These are phyloP conservation scores for Selenia dentaria DNA, from an alignment of 2,888 invertebrate genomes.

Conservation along the genomic window DNA sequence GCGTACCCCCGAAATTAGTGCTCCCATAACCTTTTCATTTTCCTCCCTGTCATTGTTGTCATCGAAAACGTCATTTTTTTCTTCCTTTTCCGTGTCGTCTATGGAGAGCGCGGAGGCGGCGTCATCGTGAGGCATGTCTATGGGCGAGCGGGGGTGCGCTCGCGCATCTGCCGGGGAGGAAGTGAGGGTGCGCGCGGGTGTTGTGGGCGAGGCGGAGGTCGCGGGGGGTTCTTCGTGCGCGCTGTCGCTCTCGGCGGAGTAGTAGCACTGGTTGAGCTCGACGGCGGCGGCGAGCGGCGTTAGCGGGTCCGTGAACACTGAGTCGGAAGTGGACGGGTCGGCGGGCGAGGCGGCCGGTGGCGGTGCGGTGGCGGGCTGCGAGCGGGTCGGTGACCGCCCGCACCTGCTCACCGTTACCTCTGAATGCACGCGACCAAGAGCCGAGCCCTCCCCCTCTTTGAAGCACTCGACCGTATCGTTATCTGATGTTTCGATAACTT, in stretches of 20 bases:
- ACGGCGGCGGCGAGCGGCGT: conserved; percentile 85
- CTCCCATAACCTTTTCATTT: conserved; percentile 76
- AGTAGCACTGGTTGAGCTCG: conserved; percentile 86
- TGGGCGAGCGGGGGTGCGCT: conserved; percentile 35
- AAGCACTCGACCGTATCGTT: conserved; percentile 78
- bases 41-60: conserved; percentile 69
- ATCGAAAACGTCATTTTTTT: conserved; percentile 68
- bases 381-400: conserved; percentile 79
- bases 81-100: conserved; percentile 65
- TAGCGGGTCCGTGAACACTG: conserved; percentile 90
- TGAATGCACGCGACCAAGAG: conserved; percentile 59
- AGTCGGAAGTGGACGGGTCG: conserved; percentile 88
- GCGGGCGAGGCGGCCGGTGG: conserved; percentile 66
- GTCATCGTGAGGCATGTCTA: conserved; percentile 70
- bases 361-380: conserved; percentile 56
- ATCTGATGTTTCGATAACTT: conserved; percentile 73
- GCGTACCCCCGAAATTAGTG: conserved; percentile 61
- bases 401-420: conserved; percentile 78
- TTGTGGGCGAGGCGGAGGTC: conserved; percentile 51
- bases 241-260: conserved; percentile 85
- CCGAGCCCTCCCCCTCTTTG: conserved; percentile 58
- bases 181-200: conserved; percentile 55
- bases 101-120: conserved; percentile 60
- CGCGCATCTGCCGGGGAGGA: conserved; percentile 45
- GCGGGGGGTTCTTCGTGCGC: conserved; percentile 60